These are phyloP conservation scores for Poeciliopsis prolifica DNA, from an alignment of 2,113 vertebrate genomes.

Conservation along the genomic window DNA sequence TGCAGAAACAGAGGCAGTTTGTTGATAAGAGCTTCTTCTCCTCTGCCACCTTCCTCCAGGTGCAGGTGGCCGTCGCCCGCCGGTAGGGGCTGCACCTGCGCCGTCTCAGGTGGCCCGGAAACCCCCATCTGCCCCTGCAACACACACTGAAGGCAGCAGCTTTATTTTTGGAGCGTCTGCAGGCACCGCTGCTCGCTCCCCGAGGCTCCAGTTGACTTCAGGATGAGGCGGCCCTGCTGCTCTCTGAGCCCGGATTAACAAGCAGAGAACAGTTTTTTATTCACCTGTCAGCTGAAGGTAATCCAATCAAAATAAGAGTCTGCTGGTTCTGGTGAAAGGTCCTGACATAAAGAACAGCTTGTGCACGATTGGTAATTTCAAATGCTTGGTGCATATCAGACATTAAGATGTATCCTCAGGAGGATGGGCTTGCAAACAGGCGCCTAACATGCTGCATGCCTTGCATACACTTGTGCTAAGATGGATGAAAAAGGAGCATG, in stretches of 20 bases:
- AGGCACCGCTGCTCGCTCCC: constrained; percentile 65
- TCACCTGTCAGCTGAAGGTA: constrained; percentile 79
- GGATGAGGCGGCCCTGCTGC: constrained; percentile 69
- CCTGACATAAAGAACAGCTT: constrained; percentile 23
- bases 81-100: constrained; percentile 66
- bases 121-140: constrained; percentile 62
- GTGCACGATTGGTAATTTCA: constrained; percentile 44
- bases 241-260: constrained; percentile 71
- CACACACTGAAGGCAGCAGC: constrained; percentile 64
- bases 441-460: constrained; percentile 9
- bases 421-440: constrained; percentile 18
- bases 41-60: constrained; percentile 28
- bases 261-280: constrained; percentile 67
- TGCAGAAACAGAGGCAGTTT: neutral
- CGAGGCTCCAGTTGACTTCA: constrained; percentile 64
- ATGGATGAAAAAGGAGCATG: neutral
- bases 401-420: constrained; percentile 4
- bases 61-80: constrained; percentile 34
- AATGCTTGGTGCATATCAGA: constrained; percentile 51
- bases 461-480: constrained; percentile 15
- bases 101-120: constrained; percentile 75
- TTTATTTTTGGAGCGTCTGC: constrained; percentile 85
- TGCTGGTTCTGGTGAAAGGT: constrained; percentile 38
- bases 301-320: constrained; percentile 62
- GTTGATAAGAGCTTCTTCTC: neutral